phyloP scores from a whole-genome alignment of 2,888 invertebrate species.

The Tenthredo notha region DNA sequence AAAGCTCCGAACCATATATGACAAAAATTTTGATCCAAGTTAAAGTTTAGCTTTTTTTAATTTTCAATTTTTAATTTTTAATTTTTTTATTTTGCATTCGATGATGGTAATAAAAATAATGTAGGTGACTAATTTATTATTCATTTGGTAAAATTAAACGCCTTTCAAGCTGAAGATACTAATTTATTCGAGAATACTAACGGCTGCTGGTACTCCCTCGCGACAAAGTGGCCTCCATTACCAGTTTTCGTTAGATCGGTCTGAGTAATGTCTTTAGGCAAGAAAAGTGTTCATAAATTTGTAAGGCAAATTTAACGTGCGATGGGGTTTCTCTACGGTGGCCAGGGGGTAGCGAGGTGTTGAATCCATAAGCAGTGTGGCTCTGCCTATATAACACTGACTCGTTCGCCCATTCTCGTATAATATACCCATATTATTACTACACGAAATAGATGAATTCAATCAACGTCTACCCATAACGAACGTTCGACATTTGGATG shows the following conservation, averaged over 20 bases:
- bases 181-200: constrained; percentile 44
- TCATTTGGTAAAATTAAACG: constrained; percentile 37
- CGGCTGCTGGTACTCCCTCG: constrained; percentile 30
- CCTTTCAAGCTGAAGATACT: constrained; percentile 17
- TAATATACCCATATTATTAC: not conserved
- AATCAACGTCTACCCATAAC: constrained; percentile 19
- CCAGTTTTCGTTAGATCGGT: constrained; percentile 49
- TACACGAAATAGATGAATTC: constrained; percentile 33
- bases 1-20: not conserved
- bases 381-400: not conserved
- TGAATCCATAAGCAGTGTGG: constrained; percentile 46
- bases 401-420: not conserved
- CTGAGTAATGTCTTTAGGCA: constrained; percentile 50
- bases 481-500: not conserved
- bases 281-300: constrained; percentile 52
- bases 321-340: not conserved
- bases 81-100: not conserved
- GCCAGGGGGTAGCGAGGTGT: constrained; percentile 34
- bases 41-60: not conserved
- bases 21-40: too few species aligned
- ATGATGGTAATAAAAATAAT: not conserved
- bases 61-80: too few species aligned
- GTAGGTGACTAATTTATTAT: constrained; percentile 10
- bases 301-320: constrained; percentile 50
- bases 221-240: constrained; percentile 52